Percentiles rank a stretch among this genome's conserved stretches.
phyloP scores from a whole-genome alignment of 2,888 invertebrate genomes.

The Spicauda simplicius region DNA sequence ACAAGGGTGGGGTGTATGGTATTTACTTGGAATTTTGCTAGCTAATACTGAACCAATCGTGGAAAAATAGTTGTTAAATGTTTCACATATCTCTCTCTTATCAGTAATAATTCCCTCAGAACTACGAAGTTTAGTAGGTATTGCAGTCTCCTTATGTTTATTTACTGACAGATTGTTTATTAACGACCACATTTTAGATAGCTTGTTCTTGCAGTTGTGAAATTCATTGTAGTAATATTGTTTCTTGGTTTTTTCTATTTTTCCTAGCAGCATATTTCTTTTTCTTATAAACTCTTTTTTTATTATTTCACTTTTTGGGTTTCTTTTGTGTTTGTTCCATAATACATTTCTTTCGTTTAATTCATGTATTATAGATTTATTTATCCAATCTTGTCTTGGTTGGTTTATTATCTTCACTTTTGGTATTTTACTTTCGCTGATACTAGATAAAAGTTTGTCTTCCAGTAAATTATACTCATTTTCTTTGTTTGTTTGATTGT shows the following conservation, averaged over 20 bases:
- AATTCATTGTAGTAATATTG: slow-evolving; percentile 36
- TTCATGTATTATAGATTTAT: slow-evolving; percentile 29
- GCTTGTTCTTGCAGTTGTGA: slow-evolving; percentile 7
- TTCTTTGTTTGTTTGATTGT: neutral
- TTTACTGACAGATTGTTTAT: neutral
- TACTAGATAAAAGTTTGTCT: neutral
- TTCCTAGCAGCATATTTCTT: neutral
- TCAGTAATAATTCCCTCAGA: neutral
- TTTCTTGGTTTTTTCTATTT: slow-evolving; percentile 27
- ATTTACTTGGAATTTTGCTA: slow-evolving; percentile 6
- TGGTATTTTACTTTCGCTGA: slow-evolving; percentile 29
- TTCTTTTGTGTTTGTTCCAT: slow-evolving; percentile 30
- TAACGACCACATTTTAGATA: slow-evolving; percentile 4
- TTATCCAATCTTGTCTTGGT: slow-evolving; percentile 41
- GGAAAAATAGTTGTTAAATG: slow-evolving; percentile 1
- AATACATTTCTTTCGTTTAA: slow-evolving; percentile 13
- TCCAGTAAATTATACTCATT: neutral
- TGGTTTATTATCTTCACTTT: slow-evolving; percentile 17
- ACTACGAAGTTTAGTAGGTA: neutral
- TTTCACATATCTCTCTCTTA: neutral
- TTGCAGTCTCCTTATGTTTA: neutral
- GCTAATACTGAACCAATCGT: slow-evolving; percentile 5
- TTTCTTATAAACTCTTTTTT: slow-evolving; percentile 11
- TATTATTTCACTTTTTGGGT: slow-evolving; percentile 20
- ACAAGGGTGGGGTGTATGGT: neutral